Evolutionary conservation across 2,113 vertebrate species (phyloP).

Genomic region (Sander vitreus): DNA sequence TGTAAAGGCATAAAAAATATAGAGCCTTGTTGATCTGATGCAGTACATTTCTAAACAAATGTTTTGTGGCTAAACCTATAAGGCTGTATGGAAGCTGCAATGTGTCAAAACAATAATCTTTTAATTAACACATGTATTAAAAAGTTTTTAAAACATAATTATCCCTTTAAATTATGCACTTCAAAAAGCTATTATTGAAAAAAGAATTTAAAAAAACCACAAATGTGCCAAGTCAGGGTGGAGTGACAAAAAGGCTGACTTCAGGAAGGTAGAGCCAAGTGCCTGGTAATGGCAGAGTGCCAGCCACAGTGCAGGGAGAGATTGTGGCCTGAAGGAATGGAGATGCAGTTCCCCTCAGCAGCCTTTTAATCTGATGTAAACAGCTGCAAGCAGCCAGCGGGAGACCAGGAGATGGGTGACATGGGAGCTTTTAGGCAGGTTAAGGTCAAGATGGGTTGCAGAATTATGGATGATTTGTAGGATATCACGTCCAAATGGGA

Average conservation of each 20-base stretch:
- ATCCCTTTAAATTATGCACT: not conserved
- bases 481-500: conserved; percentile 18
- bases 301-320: conserved; percentile 17
- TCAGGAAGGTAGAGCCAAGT: conserved; percentile 19
- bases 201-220: not conserved
- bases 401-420: conserved; percentile 29
- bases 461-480: conserved; percentile 53
- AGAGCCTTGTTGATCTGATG: not conserved
- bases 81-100: not conserved
- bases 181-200: not conserved
- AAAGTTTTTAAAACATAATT: not conserved
- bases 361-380: conserved; percentile 58
- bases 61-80: not conserved
- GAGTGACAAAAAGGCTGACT: conserved; percentile 20
- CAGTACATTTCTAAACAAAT: not conserved
- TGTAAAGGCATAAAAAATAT: not conserved
- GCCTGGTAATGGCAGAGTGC: conserved; percentile 31
- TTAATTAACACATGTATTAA: not conserved
- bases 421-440: conserved; percentile 15
- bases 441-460: conserved; percentile 47
- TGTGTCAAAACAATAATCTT: not conserved
- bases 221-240: conserved; percentile 40
- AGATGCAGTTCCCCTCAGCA: conserved; percentile 50
- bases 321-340: conserved; percentile 11
- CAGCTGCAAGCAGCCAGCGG: conserved; percentile 38